Evolutionary conservation across 2,797 vertebrate species (phyloP), one percentile per base, ranked within the genome.

Genomic region (Rachycentron canadum): DNA sequence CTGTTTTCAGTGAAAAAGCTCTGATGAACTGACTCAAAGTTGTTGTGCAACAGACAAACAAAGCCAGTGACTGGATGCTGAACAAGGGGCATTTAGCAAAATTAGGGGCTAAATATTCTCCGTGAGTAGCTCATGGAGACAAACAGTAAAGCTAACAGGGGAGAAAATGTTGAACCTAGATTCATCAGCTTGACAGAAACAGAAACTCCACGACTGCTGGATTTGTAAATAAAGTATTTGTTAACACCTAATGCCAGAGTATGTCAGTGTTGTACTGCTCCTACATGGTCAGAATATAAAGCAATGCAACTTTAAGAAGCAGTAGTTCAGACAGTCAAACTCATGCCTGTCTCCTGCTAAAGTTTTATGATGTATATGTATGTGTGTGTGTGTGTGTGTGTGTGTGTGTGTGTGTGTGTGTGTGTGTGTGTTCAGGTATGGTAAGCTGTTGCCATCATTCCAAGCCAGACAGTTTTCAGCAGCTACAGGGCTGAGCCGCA

Each of bases 381-480:
- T 83, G 32, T 80, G 30, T 52, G 2, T 38, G 0, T 67, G 41
- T 43, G 41, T 43, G 16, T 43, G 41, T 43, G 13, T 41, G 13
- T 41, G 40, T 41, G 13, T 41, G 43, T 45, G 7, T 45, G 5
- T 43, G 41, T 45, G 41, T 45, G 30, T 67, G 43, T 80, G 71
- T 71, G 17, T 82, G 47, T 76, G 21, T 84, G 62, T 79, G 16
- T 64, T 16, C 79, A 96, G 96, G 95, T 95, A 94, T 65, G 89
- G 90, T 23, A 93, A 94, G 76, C 85, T 96, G 86, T 55, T 96
- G 84, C 94, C 95, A 0, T 95, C 92, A 0, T 91, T 95, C 69
- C 96, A 96, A 72, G 86, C 88, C 82, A 89, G 82, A 87, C 96
- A 96, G 92, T 94, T 96, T 26, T 95, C 93, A 3, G 96, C 95